phyloP scores from a whole-genome alignment of 2,888 invertebrate genomes.

The Poecilobothrus nobilitatus region DNA sequence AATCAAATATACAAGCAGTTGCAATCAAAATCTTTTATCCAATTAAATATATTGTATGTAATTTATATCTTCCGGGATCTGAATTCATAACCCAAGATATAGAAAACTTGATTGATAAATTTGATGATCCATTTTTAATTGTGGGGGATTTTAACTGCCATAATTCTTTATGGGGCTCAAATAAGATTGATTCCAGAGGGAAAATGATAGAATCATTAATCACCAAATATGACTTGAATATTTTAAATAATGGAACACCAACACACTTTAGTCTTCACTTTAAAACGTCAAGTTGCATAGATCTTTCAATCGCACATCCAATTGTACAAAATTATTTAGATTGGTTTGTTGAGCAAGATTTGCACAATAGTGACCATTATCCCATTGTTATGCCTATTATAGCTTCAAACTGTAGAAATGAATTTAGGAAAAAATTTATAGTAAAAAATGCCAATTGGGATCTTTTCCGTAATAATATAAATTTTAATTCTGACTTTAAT shows the following conservation, averaged over 20 bases:
- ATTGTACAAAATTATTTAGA: slow-evolving; percentile 7
- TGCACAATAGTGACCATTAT: slow-evolving; percentile 15
- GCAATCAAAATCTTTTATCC: slow-evolving; percentile 12
- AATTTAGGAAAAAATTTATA: not conserved
- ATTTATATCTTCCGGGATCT: slow-evolving; percentile 11
- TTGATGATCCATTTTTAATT: slow-evolving; percentile 15
- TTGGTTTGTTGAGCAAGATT: slow-evolving; percentile 13
- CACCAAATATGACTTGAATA: slow-evolving; percentile 5
- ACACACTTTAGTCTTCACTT: slow-evolving; percentile 10
- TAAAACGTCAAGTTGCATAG: slow-evolving; percentile 9
- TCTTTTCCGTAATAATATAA: not conserved
- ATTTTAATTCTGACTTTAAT: not conserved
- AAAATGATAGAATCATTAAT: slow-evolving; percentile 11
- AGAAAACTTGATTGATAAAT: slow-evolving; percentile 10
- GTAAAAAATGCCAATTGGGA: slow-evolving; percentile 7
- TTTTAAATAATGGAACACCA: slow-evolving; percentile 12
- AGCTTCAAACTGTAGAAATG: not conserved
- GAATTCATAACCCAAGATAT: slow-evolving; percentile 10
- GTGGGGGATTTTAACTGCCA: slow-evolving; percentile 18
- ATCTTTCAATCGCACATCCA: slow-evolving; percentile 10
- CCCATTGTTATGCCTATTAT: slow-evolving; percentile 9
- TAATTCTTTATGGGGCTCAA: slow-evolving; percentile 14
- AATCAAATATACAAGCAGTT: slow-evolving; percentile 8
- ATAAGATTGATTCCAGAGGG: slow-evolving; percentile 12
- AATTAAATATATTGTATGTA: slow-evolving; percentile 10